Base-by-base conservation (phyloP, 2,888 invertebrate species). In the Anthrax anthrax region DNA sequence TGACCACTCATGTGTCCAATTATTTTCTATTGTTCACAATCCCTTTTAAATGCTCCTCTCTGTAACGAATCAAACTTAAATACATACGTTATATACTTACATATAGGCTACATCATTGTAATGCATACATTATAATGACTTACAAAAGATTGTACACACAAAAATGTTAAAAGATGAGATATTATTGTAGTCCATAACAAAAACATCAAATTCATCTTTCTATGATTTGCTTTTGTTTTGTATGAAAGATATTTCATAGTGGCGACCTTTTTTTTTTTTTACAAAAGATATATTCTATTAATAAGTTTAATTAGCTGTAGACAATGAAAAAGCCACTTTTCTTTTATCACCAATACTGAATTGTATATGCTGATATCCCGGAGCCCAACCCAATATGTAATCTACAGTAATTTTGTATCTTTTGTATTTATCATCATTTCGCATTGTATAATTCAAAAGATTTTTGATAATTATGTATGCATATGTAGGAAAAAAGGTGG, bases 1-100 rank as follows among this genome's bases (percentile, higher is more conserved):
- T 54, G 55, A 55, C 55, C 55, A 55, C 54, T 55, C 55, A 55
- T 55, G 54, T 54, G 54, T 54, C 55, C 55, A 55, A 55, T 55
- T 55, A 55, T 55, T 55, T 54, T 50, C 49, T 52, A 55, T 55
- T 55, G 55, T 55, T 52, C 50, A 46, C 47, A 43, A 49, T 47
- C 48, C 43, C 37, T 50, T 46, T 51, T 48, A 44, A 44, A 47
- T 50, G 50, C 45, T 18, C 34, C 37, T n/a, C n/a, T n/a, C n/a
- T 42, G 37, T 19, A n/a, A 34, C 27, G 46, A 46, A 45, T 41
- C 29, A 36, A 23, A 23, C 8, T 8, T 23, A 23, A 6, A 23
- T 23, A 23, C n/a, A 23, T 23, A 23, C 8, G 23, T n/a, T n/a
- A n/a, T n/a, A n/a, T n/a, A n/a, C n/a, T n/a, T n/a, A n/a, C n/a